phyloP scores from a whole-genome alignment of 2,888 invertebrate species.

The Baccha elongata region DNA sequence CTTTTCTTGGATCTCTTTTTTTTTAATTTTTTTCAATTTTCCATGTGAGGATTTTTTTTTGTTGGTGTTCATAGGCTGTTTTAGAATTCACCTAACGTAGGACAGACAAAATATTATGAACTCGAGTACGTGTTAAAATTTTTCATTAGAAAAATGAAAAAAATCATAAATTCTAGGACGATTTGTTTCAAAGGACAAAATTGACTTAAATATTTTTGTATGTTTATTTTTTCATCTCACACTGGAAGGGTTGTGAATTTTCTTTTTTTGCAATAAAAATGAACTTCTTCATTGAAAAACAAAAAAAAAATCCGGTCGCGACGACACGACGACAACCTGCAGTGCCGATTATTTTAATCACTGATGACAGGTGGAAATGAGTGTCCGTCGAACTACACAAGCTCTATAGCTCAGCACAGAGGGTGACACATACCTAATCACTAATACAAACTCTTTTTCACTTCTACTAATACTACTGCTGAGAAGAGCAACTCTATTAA shows the following conservation, averaged over 20 bases:
- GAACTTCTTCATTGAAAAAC: conserved; percentile 8
- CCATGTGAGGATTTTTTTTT: not conserved
- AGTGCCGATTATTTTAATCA: conserved; percentile 67
- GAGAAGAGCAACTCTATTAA: conserved; percentile 33
- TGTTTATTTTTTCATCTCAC: not conserved
- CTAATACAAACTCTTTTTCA: conserved; percentile 47
- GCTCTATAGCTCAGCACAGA: conserved; percentile 8
- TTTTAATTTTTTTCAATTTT: conserved; percentile 40
- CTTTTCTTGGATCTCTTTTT: conserved; percentile 10
- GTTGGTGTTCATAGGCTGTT: conserved; percentile 11
- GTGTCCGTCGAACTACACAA: conserved; percentile 49
- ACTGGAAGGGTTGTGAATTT: conserved; percentile 20
- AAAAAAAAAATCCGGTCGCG: conserved; percentile 22
- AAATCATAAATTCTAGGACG: not conserved
- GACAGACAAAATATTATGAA: conserved; percentile 1
- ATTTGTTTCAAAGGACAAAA: conserved; percentile 30
- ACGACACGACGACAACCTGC: conserved; percentile 54
- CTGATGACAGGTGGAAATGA: conserved; percentile 71
- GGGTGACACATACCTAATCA: conserved; percentile 59
- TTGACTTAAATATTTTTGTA: not conserved
- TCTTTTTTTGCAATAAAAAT: conserved; percentile 16
- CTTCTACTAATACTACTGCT: conserved; percentile 15
- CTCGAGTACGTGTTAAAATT: conserved; percentile 39
- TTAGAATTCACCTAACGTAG: conserved; percentile 30
- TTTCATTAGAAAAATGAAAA: conserved; percentile 26